Evolutionary conservation across 2,797 vertebrate species (phyloP).

Genomic region (Nannoperca obscura): DNA sequence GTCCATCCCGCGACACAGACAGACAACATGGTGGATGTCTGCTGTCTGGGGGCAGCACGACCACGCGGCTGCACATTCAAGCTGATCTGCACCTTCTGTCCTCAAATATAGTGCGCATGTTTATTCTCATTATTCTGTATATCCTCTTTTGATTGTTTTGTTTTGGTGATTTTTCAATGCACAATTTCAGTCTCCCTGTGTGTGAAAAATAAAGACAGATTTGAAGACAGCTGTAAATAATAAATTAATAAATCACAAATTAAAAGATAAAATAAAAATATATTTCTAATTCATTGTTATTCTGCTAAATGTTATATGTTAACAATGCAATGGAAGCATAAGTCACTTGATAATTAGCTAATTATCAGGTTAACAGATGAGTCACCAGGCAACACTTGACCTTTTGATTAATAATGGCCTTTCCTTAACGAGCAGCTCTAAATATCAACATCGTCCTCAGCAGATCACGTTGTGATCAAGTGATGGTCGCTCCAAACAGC

Average conservation of each 20-base stretch:
- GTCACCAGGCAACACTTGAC: constrained; percentile 9
- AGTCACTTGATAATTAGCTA: background rate
- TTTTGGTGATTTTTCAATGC: no score
- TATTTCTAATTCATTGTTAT: background rate
- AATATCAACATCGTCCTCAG: background rate
- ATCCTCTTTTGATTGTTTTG: no score
- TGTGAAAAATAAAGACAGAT: background rate
- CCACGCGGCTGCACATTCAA: constrained; percentile 8
- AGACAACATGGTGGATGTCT: constrained; percentile 48
- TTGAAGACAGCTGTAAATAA: background rate
- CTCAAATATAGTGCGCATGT: background rate
- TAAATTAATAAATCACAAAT: background rate
- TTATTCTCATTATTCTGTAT: no score
- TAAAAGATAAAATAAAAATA: no score
- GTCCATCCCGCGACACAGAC: constrained; percentile 11
- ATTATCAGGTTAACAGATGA: constrained; percentile 1
- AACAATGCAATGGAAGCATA: background rate
- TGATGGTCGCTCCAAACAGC: background rate
- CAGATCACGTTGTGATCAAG: background rate
- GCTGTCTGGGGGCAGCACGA: constrained; percentile 10
- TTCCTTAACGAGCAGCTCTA: background rate
- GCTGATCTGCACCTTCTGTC: background rate
- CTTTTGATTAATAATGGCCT: constrained; percentile 8
- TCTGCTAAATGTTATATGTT: background rate
- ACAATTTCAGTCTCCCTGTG: background rate